Conservation (phyloP, 2,113 vertebrate genomes). For the Typhlomys cinereus region DNA sequence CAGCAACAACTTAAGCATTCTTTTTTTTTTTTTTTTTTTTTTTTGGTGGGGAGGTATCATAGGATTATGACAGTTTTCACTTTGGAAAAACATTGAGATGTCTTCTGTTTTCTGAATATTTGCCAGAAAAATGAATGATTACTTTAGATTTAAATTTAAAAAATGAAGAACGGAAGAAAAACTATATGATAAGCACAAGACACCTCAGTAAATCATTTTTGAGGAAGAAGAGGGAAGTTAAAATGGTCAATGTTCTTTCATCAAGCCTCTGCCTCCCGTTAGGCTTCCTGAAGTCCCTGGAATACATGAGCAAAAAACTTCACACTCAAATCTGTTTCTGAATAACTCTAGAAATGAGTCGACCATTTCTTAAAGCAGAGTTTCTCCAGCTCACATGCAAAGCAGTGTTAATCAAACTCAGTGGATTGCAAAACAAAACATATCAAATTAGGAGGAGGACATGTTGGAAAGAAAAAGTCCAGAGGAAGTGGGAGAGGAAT, state of each 20-base stretch:
- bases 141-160: background rate
- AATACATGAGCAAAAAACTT: background rate
- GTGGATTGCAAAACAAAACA: too few species aligned
- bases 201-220: slow-evolving; percentile 34
- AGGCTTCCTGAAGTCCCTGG: background rate
- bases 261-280: background rate
- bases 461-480: too few species aligned
- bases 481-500: too few species aligned
- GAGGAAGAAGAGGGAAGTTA: background rate
- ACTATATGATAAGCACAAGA: background rate
- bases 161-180: background rate
- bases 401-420: too few species aligned
- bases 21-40: background rate
- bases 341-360: slow-evolving; percentile 9
- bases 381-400: too few species aligned
- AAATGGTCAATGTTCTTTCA: background rate
- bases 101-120: background rate
- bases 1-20: background rate
- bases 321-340: slow-evolving; percentile 2
- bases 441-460: too few species aligned
- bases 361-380: background rate
- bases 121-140: slow-evolving; percentile 25
- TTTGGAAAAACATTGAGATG: background rate
- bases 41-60: background rate
- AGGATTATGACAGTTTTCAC: background rate